Evolutionary conservation across 2,888 invertebrate genomes (phyloP).

Genomic region (Lithophane semibrunnea): DNA sequence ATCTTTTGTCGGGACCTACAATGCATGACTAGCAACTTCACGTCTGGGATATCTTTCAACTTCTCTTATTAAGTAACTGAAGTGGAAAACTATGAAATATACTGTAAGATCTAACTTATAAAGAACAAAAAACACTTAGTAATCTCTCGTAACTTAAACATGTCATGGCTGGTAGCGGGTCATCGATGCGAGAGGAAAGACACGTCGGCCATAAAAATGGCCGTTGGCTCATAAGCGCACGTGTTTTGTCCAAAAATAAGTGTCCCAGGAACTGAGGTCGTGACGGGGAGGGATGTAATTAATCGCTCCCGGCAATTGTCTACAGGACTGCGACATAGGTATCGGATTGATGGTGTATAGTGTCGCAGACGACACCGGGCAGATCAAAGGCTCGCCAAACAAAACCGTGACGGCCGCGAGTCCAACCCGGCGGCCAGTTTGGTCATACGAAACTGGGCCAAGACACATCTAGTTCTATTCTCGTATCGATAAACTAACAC

Average conservation of each 20-base stretch:
- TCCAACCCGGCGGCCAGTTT: constrained; percentile 72
- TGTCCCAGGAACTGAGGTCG: constrained; percentile 74
- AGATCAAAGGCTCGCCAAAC: constrained; percentile 81
- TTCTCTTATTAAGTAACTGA: constrained; percentile 8
- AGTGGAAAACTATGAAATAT: constrained; percentile 17
- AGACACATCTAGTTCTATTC: constrained; percentile 84
- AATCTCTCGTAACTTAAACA: constrained; percentile 20
- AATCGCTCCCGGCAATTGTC: constrained; percentile 69
- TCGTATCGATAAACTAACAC: constrained; percentile 78
- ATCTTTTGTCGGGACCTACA: constrained; percentile 81
- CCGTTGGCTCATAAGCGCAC: constrained; percentile 71
- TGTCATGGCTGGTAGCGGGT: constrained; percentile 31
- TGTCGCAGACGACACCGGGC: constrained; percentile 72
- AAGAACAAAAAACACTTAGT: background rate
- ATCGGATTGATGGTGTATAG: constrained; percentile 70
- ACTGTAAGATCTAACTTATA: background rate
- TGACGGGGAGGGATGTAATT: constrained; percentile 70
- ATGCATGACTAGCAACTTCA: constrained; percentile 49
- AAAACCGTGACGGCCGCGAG: constrained; percentile 77
- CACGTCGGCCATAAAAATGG: constrained; percentile 60
- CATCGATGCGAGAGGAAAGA: constrained; percentile 31
- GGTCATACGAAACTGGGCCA: constrained; percentile 82
- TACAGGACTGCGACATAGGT: constrained; percentile 66
- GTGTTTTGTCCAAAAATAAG: constrained; percentile 81
- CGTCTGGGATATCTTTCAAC: constrained; percentile 19